Evolutionary conservation across 2,797 vertebrate genomes (phyloP).

Genomic region (Alauda arvensis): DNA sequence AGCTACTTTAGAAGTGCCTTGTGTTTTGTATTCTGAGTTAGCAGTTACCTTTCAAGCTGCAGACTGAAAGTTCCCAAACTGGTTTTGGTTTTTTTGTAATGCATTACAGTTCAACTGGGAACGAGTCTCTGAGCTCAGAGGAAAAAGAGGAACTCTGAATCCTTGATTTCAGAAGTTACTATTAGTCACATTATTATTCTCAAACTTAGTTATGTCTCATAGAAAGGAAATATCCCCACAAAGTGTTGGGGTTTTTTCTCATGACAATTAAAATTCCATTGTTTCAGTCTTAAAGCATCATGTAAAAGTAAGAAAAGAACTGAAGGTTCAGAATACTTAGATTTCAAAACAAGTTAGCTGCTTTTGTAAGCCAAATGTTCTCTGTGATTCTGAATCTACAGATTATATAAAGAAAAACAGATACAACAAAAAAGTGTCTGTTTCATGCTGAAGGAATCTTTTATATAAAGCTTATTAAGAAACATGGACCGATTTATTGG

Average conservation of each 20-base stretch:
- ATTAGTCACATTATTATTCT: not conserved
- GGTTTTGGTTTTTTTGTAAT: not conserved
- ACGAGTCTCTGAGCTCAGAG: not conserved
- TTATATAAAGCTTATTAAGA: not conserved
- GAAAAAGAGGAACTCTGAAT: not conserved
- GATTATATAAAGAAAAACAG: not conserved
- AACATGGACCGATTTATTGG: not conserved
- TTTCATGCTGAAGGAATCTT: not conserved
- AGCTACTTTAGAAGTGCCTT: not conserved
- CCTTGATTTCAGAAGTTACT: not conserved
- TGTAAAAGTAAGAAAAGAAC: not conserved
- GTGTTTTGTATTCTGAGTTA: not conserved
- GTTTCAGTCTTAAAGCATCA: not conserved
- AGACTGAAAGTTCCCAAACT: not conserved
- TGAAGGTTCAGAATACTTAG: not conserved
- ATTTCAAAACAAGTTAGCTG: not conserved
- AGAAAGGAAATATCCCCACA: not conserved
- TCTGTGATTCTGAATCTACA: not conserved
- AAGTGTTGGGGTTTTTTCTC: not conserved
- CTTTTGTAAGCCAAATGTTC: not conserved
- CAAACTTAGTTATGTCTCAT: not conserved
- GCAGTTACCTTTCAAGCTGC: not conserved
- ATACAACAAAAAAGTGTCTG: not conserved
- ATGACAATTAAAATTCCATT: not conserved
- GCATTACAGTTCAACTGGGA: not conserved